phyloP scores from a whole-genome alignment of 2,797 vertebrate genomes.

The Clarias platycephalus region DNA sequence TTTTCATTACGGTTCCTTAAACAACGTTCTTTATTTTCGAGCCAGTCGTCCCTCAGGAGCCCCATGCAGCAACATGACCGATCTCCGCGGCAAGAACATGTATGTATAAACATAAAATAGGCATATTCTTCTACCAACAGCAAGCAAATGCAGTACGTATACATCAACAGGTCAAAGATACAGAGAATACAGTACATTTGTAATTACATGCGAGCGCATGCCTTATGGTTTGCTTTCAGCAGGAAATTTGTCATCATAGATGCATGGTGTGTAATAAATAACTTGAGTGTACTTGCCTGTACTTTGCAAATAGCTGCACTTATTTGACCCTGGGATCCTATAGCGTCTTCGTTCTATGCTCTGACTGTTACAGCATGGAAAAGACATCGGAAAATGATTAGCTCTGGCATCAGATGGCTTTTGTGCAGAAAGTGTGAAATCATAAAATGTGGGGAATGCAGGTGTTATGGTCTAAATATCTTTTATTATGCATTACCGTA shows the following conservation, averaged over 20 bases:
- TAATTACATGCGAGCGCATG: slow-evolving; percentile 4
- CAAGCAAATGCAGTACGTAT: neutral
- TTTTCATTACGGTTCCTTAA: neutral
- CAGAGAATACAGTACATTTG: slow-evolving; percentile 3
- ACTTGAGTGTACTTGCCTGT: slow-evolving; percentile 19
- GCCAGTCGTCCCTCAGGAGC: neutral
- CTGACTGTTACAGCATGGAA: slow-evolving; percentile 21
- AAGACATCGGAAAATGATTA: slow-evolving; percentile 46
- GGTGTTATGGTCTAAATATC: neutral
- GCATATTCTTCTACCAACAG: neutral
- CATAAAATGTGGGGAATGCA: neutral
- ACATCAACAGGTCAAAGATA: neutral
- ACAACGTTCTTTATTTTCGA: neutral
- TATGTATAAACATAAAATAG: neutral
- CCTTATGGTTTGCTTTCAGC: neutral
- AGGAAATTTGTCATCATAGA: neutral
- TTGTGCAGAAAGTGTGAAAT: slow-evolving; percentile 47
- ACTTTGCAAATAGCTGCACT: slow-evolving; percentile 15
- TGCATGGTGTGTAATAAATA: neutral
- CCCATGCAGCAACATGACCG: neutral
- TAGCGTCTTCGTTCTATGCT: slow-evolving; percentile 10
- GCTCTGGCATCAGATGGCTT: slow-evolving; percentile 19
- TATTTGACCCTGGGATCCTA: slow-evolving; percentile 19
- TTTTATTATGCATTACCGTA: neutral
- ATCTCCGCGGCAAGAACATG: neutral